Evolutionary conservation across 2,888 invertebrate genomes (phyloP).

Genomic region (Galerucella pusilla): DNA sequence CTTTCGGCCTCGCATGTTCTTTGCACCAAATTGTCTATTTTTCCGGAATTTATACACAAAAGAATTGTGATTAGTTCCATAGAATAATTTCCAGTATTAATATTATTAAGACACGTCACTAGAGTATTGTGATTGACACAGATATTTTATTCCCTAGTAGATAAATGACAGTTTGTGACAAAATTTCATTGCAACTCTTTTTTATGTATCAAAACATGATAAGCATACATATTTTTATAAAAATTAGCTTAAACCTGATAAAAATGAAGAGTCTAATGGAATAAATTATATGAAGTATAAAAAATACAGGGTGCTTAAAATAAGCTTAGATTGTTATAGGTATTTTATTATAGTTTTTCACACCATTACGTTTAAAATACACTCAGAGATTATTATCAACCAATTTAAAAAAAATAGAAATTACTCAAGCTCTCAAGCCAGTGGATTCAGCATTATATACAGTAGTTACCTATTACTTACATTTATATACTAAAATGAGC

Average conservation of each 20-base stretch:
- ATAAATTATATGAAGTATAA: neutral
- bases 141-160: slow-evolving; percentile 20
- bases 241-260: slow-evolving; percentile 15
- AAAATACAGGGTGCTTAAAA: slow-evolving; percentile 1
- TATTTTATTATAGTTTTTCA: too few relatives aligned
- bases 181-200: slow-evolving; percentile 21
- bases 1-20: too few relatives aligned
- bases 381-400: neutral
- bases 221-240: slow-evolving; percentile 33
- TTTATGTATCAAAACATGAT: slow-evolving; percentile 18
- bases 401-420: neutral
- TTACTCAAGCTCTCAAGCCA: too few relatives aligned
- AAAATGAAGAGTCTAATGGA: slow-evolving; percentile 17
- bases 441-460: too few relatives aligned
- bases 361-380: neutral
- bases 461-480: too few relatives aligned
- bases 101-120: slow-evolving; percentile 26
- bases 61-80: slow-evolving; percentile 27
- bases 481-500: too few relatives aligned
- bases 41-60: neutral
- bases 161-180: slow-evolving; percentile 13
- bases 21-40: neutral
- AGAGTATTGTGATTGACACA: slow-evolving; percentile 5
- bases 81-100: slow-evolving; percentile 29
- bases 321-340: neutral